Conservation (phyloP, 2,113 vertebrate species). For the Macheiramphus alcinus region DNA sequence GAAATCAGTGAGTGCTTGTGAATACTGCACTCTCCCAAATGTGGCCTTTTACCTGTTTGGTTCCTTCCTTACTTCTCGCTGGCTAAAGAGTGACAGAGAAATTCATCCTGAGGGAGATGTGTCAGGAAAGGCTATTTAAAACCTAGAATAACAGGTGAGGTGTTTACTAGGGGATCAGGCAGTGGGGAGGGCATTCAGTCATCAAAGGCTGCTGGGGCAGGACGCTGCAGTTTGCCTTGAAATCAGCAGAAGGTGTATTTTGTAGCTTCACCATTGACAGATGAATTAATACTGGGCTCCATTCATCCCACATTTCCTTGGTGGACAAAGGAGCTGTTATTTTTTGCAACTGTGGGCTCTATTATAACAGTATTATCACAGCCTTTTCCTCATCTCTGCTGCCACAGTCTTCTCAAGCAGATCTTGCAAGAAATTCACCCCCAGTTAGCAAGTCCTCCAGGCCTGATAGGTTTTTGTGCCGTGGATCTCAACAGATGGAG, state of each 20-base stretch:
- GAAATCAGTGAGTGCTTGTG: not conserved
- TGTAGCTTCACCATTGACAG: not conserved
- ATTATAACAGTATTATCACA: not conserved
- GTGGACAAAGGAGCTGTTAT: not conserved
- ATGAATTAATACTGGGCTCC: not conserved
- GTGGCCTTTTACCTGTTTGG: not conserved
- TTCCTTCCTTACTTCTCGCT: accelerated
- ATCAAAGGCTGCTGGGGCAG: not conserved
- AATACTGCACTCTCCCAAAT: not conserved
- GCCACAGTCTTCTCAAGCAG: not conserved
- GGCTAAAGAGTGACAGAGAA: not conserved
- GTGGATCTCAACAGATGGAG: not conserved
- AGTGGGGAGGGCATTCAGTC: not conserved
- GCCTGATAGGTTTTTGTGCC: not conserved
- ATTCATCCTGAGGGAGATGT: not conserved
- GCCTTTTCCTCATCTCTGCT: not conserved
- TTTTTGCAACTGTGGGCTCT: not conserved
- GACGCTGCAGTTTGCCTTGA: not conserved
- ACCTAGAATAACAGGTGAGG: not conserved
- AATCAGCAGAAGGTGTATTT: not conserved
- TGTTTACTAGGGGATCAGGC: not conserved
- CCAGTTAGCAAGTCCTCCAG: not conserved
- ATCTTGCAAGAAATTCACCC: not conserved
- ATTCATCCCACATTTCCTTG: not conserved
- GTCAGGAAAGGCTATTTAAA: not conserved